Evolutionary conservation across 2,888 invertebrate species (phyloP), one percentile per base, ranked within the genome.

Genomic region (Drosophila helvetica): DNA sequence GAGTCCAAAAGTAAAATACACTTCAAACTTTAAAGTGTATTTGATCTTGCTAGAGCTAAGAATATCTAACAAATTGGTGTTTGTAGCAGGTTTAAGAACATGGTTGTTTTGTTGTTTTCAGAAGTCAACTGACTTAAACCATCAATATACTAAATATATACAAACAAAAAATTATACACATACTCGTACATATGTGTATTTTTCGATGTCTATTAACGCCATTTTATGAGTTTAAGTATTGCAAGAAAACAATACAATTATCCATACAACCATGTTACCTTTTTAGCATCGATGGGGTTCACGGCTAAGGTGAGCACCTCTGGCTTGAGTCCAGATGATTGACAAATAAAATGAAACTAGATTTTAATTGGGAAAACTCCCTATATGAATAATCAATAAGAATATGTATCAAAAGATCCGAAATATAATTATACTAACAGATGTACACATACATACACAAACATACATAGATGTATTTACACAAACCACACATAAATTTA

Each of bases 341-440:
- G 63, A 68, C 68, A 68, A 68, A 68, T 55, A 73, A 55, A 38
- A 18, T 15, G 7, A 19, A 53, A 48, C 6, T 50, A 18, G 45
- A 54, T 27, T 17, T 48, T 27, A 72, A 53, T 43, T 19, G 68
- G 69, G 42, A n/a, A 22, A 69, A n/a, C 3, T 33, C 33, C 19
- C 18, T n/a, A 7, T 30, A 19, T 30, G 10, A 30, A 15, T 27
- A 27, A 27, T 7, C 27, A 27, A 27, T 27, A 27, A 27, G 22
- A 22, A 22, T 22, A 3, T 0, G 3, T 5, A 22, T 22, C 0
- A 22, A 27, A 8, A 8, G 2, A 27, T 27, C 8, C 7, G 7
- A 27, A 22, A 22, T 2, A 27, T 27, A 27, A 7, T 2, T n/a
- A 7, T 38, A n/a, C n/a, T 12, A n/a, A 38, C 15, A n/a, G 10